Base-by-base conservation (phyloP, 1,140 invertebrate genomes). In the Muscidifurax raptorellus region DNA sequence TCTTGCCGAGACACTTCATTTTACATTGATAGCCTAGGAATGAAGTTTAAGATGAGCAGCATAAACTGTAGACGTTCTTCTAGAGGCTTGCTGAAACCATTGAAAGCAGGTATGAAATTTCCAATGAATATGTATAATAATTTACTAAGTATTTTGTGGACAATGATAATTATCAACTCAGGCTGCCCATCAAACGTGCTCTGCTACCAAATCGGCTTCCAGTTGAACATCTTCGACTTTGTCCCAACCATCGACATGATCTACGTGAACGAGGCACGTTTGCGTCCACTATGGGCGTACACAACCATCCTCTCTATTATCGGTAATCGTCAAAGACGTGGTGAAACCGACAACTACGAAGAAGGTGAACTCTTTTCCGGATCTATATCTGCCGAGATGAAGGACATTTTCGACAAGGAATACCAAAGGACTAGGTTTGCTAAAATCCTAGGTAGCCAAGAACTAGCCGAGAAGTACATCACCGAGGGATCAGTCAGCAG, bases 281-380 rank as follows among this genome's bases (percentile, higher is more conserved):
- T 27, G 12, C 75, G 75, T 18, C 75, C 75, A 27, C 72, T 77
- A 2, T 77, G 75, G 75, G 47, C 40, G 9, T 47, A 77, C 75
- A 44, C 4, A 44, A 28, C 18, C 4, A 77, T 77, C 44, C n/a
- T 27, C 12, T 15, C 75, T 9, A 59, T 59, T 27, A 74, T 74
- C 15, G 36, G n/a, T 0, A n/a, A 77, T n/a, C 40, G 44, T 5
- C 75, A 77, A 28, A 5, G 13, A 32, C 36, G 30, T 9, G 72
- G 72, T 9, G 30, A 74, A n/a, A 40, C 0, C 13, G 28, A 32
- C 15, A 22, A 30, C 9, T 74, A 32, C 72, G 22, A 74, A 36
- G 22, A 7, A 10, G 22, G 28, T n/a, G 18, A 74, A 22, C 36
- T 32, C 9, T 74, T 74, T 32, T 32, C 28, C 9, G 72, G 72